Percentiles rank a stretch among this genome's conserved stretches.
These are phyloP conservation scores for Idris sp. DNA, from an alignment of 1,140 invertebrate species.

Conservation along the genomic window DNA sequence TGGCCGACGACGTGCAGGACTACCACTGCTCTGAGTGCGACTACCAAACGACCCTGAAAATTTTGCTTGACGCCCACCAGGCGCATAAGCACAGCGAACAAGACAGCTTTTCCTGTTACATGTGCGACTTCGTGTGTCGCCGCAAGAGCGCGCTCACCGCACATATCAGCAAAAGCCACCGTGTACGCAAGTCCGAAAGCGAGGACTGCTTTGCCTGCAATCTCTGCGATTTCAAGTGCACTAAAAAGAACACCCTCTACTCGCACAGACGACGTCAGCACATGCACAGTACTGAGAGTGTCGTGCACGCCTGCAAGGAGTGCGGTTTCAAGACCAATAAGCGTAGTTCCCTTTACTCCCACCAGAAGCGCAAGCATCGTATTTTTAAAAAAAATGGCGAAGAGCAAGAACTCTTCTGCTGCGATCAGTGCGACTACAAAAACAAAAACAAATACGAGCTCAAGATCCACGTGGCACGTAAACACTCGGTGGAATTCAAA, in stretches of 20 bases:
- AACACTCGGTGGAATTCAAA: conserved; percentile 75
- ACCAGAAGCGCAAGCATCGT: conserved; percentile 72
- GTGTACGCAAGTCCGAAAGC: conserved; percentile 3
- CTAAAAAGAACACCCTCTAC: conserved; percentile 78
- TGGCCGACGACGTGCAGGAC: conserved; percentile 9
- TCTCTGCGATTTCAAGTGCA: conserved; percentile 78
- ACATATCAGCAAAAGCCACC: conserved; percentile 62
- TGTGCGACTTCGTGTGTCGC: conserved; percentile 57
- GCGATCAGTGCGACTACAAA: conserved; percentile 73
- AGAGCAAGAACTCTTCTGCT: conserved; percentile 66
- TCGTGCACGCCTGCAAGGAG: conserved; percentile 69
- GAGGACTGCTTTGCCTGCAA: conserved; percentile 50
- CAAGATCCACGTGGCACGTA: conserved; percentile 74
- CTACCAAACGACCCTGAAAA: conserved; percentile 37
- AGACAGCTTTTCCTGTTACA: conserved; percentile 44
- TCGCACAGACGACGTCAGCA: conserved; percentile 78
- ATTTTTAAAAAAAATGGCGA: conserved; percentile 26
- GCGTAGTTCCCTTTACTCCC: conserved; percentile 70
- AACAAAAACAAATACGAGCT: conserved; percentile 76
- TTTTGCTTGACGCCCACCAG: conserved; percentile 23
- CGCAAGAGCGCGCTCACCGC: conserved; percentile 41
- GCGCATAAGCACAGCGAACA: conserved; percentile 18
- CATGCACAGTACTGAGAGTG: conserved; percentile 39
- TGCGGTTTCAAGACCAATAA: conserved; percentile 70
- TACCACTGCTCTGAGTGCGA: conserved; percentile 45